Evolutionary conservation across 35 echinoderm and acorn worm species (phyloP).

Genomic region (Lytechinus variegatus): DNA sequence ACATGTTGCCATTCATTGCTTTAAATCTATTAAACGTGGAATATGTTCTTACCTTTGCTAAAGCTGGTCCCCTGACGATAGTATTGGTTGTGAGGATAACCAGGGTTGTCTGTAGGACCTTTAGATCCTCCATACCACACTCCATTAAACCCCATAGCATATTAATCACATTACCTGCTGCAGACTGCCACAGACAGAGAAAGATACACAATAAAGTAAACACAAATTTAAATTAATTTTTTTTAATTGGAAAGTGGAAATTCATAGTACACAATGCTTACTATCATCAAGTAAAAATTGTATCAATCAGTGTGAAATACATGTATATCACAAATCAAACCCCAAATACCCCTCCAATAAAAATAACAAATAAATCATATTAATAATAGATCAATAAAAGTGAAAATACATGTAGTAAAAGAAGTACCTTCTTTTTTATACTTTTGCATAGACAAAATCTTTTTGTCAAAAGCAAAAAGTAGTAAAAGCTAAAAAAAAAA

Average conservation of each 20-base stretch:
- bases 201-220: no score
- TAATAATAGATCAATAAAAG: neutral
- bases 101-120: slow-evolving; percentile 92
- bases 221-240: no score
- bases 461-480: no score
- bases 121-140: slow-evolving; percentile 82
- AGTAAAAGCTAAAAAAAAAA: no score
- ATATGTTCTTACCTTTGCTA: slow-evolving; percentile 75
- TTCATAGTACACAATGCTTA: no score
- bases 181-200: slow-evolving; percentile 49
- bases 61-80: slow-evolving; percentile 82
- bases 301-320: no score
- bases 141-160: slow-evolving; percentile 99
- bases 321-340: no score
- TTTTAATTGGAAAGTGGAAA: no score
- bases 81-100: slow-evolving; percentile 95
- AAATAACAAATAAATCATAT: neutral
- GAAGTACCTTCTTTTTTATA: no score
- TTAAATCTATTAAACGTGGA: neutral
- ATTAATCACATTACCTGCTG: slow-evolving; percentile 92
- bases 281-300: no score
- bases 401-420: neutral
- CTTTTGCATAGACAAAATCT: no score
- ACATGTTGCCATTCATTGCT: neutral
- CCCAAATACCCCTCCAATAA: no score